Conservation (phyloP, 2,797 vertebrate species). For the Sebastes miniatus region DNA sequence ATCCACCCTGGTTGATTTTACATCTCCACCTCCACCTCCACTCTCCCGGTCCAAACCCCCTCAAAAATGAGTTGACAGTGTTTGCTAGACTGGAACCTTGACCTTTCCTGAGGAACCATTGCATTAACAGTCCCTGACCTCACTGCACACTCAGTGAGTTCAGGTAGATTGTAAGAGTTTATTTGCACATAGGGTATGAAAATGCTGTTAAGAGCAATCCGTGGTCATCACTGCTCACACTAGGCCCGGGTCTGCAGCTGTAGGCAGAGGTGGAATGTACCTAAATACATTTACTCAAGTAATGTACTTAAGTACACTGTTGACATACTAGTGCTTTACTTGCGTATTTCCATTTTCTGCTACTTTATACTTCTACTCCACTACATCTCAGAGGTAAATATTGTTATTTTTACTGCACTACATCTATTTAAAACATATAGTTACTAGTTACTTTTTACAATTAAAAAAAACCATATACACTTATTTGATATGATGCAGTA, state of each 20-base stretch:
- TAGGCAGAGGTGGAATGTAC: background rate
- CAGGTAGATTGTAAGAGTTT: constrained; percentile 32
- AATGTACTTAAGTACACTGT: too few species aligned
- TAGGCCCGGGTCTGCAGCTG: background rate
- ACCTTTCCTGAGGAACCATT: constrained; percentile 62
- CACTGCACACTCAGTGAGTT: constrained; percentile 8
- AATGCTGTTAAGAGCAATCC: background rate
- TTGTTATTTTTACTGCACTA: too few species aligned
- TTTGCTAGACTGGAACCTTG: constrained; percentile 69
- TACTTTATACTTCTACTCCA: too few species aligned
- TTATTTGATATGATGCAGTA: too few species aligned
- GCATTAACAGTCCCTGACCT: constrained; percentile 54
- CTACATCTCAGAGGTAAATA: too few species aligned
- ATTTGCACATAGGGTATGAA: background rate
- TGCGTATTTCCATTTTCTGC: background rate
- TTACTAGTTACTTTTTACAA: too few species aligned
- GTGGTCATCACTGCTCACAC: background rate
- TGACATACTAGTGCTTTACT: too few species aligned
- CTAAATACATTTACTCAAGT: too few species aligned
- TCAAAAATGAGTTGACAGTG: constrained; percentile 56
- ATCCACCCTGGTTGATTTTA: background rate
- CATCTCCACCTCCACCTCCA: background rate
- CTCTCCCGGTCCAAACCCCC: background rate
- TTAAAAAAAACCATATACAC: too few species aligned
- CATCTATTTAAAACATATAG: too few species aligned